Conservation (phyloP, 1,140 invertebrate species). For the Nymphalis io region DNA sequence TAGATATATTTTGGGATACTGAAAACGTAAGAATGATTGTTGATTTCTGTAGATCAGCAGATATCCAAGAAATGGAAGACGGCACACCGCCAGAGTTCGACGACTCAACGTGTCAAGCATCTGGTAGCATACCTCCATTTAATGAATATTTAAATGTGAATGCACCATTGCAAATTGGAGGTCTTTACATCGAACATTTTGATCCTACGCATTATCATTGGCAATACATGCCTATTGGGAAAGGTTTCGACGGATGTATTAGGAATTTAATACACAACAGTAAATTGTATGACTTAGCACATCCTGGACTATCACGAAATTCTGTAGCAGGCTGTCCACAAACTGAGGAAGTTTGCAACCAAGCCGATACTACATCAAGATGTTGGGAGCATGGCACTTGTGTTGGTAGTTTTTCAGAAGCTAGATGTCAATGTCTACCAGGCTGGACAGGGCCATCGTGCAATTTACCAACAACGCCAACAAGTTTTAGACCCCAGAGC, state of each 20-base stretch:
- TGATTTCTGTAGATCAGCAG: slow-evolving; percentile 93
- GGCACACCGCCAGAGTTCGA: slow-evolving; percentile 92
- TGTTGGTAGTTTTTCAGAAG: slow-evolving; percentile 93
- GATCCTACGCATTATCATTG: slow-evolving; percentile 92
- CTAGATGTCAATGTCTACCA: slow-evolving; percentile 94
- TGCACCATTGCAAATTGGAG: slow-evolving; percentile 95
- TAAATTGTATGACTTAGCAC: slow-evolving; percentile 95
- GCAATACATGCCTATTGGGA: slow-evolving; percentile 92
- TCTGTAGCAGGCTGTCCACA: slow-evolving; percentile 93
- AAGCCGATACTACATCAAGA: slow-evolving; percentile 89
- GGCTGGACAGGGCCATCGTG: slow-evolving; percentile 95
- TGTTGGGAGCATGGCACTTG: slow-evolving; percentile 96
- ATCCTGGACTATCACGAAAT: slow-evolving; percentile 91
- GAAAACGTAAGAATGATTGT: slow-evolving; percentile 95
- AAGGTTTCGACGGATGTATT: slow-evolving; percentile 97
- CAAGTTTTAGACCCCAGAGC: slow-evolving; percentile 94
- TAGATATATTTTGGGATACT: slow-evolving; percentile 97
- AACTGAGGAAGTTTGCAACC: slow-evolving; percentile 93
- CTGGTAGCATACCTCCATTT: slow-evolving; percentile 94
- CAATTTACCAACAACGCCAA: slow-evolving; percentile 90
- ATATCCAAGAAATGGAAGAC: slow-evolving; percentile 93
- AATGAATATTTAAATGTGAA: slow-evolving; percentile 98
- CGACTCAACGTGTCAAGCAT: slow-evolving; percentile 92
- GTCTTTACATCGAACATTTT: slow-evolving; percentile 91
- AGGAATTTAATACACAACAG: slow-evolving; percentile 97